Conservation (phyloP, 2,113 vertebrate species). For the Penelope pileata region DNA sequence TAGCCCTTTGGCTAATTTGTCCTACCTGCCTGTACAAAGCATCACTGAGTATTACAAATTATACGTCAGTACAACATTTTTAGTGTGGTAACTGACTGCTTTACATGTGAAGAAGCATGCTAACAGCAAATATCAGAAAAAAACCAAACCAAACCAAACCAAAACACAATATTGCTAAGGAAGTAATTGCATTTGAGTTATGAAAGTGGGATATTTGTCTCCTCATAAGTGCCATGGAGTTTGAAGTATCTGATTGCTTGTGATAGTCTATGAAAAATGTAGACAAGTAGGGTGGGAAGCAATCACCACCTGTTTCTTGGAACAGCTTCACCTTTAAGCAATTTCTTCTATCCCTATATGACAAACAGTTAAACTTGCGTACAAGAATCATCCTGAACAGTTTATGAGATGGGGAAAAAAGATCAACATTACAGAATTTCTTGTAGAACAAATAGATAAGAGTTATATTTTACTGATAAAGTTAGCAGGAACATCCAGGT, state of each 20-base stretch:
- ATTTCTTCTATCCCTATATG: not conserved
- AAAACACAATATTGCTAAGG: not conserved
- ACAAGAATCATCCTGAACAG: not conserved
- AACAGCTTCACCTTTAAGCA: not conserved
- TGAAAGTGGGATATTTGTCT: not conserved
- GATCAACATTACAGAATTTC: not conserved
- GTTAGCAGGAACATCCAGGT: not conserved
- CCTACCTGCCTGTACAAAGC: not conserved
- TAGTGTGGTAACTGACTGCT: not conserved
- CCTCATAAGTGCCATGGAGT: not conserved
- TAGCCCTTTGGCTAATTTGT: not conserved
- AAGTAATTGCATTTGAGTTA: not conserved
- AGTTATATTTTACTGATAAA: not conserved
- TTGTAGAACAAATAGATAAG: not conserved
- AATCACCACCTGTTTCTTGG: not conserved
- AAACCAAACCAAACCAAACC: not conserved
- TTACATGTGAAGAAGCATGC: not conserved
- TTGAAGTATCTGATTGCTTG: not conserved
- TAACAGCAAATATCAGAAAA: not conserved
- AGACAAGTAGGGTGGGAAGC: not conserved
- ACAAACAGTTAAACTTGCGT: not conserved
- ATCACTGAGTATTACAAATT: not conserved
- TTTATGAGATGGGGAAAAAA: not conserved
- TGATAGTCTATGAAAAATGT: not conserved
- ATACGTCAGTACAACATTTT: not conserved